Conservation (phyloP, 2,797 vertebrate genomes). For the Coregonus suidteri region DNA sequence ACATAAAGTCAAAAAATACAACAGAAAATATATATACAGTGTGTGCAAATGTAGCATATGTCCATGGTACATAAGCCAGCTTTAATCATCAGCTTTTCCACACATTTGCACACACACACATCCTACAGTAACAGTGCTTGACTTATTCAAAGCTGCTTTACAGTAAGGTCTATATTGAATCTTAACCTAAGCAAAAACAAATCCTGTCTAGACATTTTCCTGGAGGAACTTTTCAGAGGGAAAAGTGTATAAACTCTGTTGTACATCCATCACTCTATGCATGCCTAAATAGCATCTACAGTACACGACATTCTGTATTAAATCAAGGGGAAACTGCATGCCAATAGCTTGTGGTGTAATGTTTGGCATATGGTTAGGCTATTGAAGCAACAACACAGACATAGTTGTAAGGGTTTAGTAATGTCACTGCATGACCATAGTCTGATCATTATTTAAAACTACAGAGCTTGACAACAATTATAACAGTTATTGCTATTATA, state of each 20-base stretch:
- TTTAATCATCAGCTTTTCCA: neutral
- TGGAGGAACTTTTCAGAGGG: conserved; percentile 34
- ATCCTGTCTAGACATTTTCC: conserved; percentile 56
- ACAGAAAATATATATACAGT: too few relatives aligned
- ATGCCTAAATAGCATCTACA: neutral
- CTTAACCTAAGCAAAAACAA: conserved; percentile 32
- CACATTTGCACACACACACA: neutral
- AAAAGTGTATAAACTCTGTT: neutral
- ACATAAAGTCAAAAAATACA: too few relatives aligned
- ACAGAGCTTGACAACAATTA: too few relatives aligned
- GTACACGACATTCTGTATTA: neutral
- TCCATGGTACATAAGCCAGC: neutral
- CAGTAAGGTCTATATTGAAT: conserved; percentile 4
- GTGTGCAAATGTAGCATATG: neutral
- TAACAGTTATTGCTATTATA: too few relatives aligned
- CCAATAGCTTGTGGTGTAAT: neutral
- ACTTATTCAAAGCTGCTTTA: conserved; percentile 41
- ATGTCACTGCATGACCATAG: neutral
- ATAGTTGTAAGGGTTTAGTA: neutral
- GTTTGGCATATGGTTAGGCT: neutral
- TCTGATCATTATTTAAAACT: neutral
- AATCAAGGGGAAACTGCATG: neutral
- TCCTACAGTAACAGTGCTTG: neutral
- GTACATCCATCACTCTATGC: neutral
- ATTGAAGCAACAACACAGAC: neutral